Conservation (phyloP, 2,888 invertebrate genomes). For the Copidosoma aretas region DNA sequence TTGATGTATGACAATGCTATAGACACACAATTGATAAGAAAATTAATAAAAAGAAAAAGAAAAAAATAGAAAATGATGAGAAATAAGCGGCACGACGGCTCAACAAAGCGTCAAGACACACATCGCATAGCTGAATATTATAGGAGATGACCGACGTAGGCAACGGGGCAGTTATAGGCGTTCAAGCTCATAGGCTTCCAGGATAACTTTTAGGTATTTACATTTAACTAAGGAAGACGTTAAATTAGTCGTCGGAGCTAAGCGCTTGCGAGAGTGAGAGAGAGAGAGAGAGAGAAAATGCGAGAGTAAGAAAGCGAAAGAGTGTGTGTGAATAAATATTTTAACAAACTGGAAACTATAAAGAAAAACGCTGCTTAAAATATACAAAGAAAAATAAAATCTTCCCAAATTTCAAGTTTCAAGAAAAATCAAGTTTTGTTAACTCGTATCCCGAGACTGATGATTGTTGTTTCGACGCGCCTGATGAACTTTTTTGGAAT, state of each 20-base stretch:
- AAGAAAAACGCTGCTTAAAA: slow-evolving; percentile 57
- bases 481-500: slow-evolving; percentile 31
- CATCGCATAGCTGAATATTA: slow-evolving; percentile 48
- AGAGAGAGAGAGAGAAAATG: neutral
- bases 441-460: slow-evolving; percentile 7
- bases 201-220: slow-evolving; percentile 60
- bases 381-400: slow-evolving; percentile 57
- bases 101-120: slow-evolving; percentile 45
- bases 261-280: slow-evolving; percentile 50
- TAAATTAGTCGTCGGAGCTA: slow-evolving; percentile 52
- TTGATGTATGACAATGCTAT: slow-evolving; percentile 41
- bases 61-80: slow-evolving; percentile 25
- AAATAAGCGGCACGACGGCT: slow-evolving; percentile 44
- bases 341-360: slow-evolving; percentile 57
- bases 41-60: slow-evolving; percentile 31
- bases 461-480: slow-evolving; percentile 24
- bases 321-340: slow-evolving; percentile 58
- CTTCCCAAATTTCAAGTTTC: slow-evolving; percentile 51
- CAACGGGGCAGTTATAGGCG: slow-evolving; percentile 53
- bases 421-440: slow-evolving; percentile 34
- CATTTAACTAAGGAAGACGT: slow-evolving; percentile 55
- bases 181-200: slow-evolving; percentile 61
- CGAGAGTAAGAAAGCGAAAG: slow-evolving; percentile 11
- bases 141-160: slow-evolving; percentile 48
- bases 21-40: slow-evolving; percentile 37